Evolutionary conservation across 2,797 vertebrate genomes (phyloP), one percentile per base, ranked within the genome.

Genomic region (Schizothorax lantsangensis): DNA sequence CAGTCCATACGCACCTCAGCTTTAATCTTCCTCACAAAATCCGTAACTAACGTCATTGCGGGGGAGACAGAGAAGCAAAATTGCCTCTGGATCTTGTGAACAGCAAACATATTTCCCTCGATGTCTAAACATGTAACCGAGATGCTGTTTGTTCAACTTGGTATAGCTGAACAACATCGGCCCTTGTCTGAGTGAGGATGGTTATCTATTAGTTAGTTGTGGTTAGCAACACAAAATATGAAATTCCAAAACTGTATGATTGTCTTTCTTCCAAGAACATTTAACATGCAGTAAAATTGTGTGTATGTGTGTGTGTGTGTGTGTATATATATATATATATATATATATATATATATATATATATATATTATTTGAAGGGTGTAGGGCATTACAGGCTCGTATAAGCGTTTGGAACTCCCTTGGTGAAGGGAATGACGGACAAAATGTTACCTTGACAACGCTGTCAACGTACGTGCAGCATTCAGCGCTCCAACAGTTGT

Each of bases 101-200:
- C 78, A 86, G 83, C 83, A 86, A 88, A 88, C 52, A 83, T 83
- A 83, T 83, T 88, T 77, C 75, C 81, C 57, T 74, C n/a, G 26
- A 79, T 86, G 86, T 84, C 83, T 74, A 84, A 83, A 64, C 71
- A 84, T 71, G 30, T 68, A 79, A 49, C 52, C 1, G n/a, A 82
- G 40, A 75, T 79, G 84, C 17, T 85, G 49, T 85, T 85, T 85
- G 79, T 74, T 86, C 38, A 59, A 86, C 77, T 86, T 62, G 21
- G 74, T 38, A 26, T 40, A 26, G 47, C 33, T 54, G 17, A 86
- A 80, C 77, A 80, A 73, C 52, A 38, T 17, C 36, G 11, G 52
- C 30, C 19, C 49, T 26, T 72, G 66, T 17, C 38, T 85, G 10
- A 26, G 4, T 45, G 68, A 15, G 62, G 26, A 73, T 80, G 17